phyloP scores from a whole-genome alignment of 2,888 invertebrate species.

The Plagodis dolabraria region DNA sequence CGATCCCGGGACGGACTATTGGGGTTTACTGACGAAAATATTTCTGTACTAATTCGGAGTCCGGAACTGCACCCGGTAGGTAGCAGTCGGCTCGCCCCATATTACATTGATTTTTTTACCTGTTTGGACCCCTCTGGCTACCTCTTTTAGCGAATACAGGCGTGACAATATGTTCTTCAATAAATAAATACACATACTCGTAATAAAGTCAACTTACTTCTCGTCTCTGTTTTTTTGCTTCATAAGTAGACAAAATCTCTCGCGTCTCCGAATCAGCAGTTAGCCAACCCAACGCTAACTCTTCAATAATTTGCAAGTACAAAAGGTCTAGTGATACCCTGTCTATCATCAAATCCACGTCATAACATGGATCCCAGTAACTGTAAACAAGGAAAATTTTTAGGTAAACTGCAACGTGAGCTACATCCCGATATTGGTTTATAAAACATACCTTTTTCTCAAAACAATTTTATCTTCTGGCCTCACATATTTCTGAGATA shows the following conservation, averaged over 20 bases:
- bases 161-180: not conserved
- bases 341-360: conserved; percentile 92
- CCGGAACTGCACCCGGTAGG: too few species aligned
- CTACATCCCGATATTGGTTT: not conserved
- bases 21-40: too few species aligned
- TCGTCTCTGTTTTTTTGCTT: conserved; percentile 91
- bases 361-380: conserved; percentile 95
- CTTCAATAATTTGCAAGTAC: conserved; percentile 94
- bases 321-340: conserved; percentile 93
- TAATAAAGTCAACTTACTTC: conserved; percentile 84
- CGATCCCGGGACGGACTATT: too few species aligned
- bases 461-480: conserved; percentile 92
- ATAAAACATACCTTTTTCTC: conserved; percentile 89
- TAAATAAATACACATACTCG: not conserved
- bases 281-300: conserved; percentile 95
- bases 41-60: too few species aligned
- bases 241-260: conserved; percentile 88
- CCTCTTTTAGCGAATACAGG: not conserved
- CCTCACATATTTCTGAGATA: conserved; percentile 92
- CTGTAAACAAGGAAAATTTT: conserved; percentile 72
- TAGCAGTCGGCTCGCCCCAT: too few species aligned
- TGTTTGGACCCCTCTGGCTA: too few species aligned
- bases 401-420: not conserved
- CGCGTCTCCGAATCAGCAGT: conserved; percentile 88
- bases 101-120: too few species aligned